Base-by-base conservation (phyloP, 2,797 vertebrate species). In the Anguilla pacifica region DNA sequence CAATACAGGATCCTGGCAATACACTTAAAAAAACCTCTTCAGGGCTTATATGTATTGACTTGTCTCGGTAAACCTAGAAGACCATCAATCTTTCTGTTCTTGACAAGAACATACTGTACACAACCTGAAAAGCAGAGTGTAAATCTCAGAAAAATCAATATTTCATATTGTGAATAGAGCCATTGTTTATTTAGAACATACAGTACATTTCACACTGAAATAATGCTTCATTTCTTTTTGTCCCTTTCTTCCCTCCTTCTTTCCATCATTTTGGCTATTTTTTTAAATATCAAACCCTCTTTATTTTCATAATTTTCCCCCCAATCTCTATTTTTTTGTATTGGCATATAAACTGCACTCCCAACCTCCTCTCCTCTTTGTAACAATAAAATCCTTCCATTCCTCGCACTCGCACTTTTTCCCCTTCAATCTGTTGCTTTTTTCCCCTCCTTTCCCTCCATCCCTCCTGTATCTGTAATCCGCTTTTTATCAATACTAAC, bases 141-240 rank as follows among this genome's bases (percentile, higher is more conserved):
- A 82, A 51, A 49, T 9, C 43, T 6, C 1, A 22, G 46, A 82
- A 49, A 82, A 51, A n/a, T 49, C 19, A 70, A 70, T 72, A 46
- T 74, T 70, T 72, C 22, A n/a, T 72, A 67, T 70, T 86, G 64
- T 86, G 19, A 72, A 46, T 6, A 74, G 22, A 82, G 79, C 25
- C 15, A 77, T 77, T 19, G 43, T 82, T 82, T 82, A 49, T 82
- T 25, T 51, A 25, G 46, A 81, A 22, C 19, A 22, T 9, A 22
- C 25, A 67, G 7, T 9, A 22, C 25, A 67, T 67, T 46, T 7
- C 39, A 25, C 43, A 19, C 43, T 9, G 46, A 82, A 25, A 82
- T 13, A 82, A n/a, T 72, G 85, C 19, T 67, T 43, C 15, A 53
- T 85, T 85, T 74, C 67, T 49, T 0, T 86, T 28, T 49, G 11